Evolutionary conservation across 2,797 vertebrate genomes (phyloP).

Genomic region (Acipenser oxyrinchus): DNA sequence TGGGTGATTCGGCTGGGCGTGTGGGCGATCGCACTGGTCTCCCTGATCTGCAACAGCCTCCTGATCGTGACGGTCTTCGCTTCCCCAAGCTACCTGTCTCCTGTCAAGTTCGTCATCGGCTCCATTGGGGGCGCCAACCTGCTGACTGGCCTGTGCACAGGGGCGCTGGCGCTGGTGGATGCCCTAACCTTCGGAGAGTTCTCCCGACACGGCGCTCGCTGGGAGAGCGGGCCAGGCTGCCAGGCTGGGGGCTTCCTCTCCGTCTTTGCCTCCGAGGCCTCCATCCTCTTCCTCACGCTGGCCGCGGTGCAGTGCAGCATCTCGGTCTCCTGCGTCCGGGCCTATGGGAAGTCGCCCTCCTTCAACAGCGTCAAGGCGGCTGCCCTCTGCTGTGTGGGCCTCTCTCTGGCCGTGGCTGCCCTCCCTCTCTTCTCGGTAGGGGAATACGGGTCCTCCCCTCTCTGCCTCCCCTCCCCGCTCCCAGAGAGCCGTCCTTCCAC

Average conservation of each 20-base stretch:
- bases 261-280: slow-evolving; percentile 51
- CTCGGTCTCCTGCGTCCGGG: slow-evolving; percentile 40
- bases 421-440: slow-evolving; percentile 56
- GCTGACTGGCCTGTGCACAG: slow-evolving; percentile 51
- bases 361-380: slow-evolving; percentile 37
- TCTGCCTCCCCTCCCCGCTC: slow-evolving; percentile 53
- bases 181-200: slow-evolving; percentile 57
- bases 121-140: slow-evolving; percentile 55
- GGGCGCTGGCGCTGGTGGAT: slow-evolving; percentile 49
- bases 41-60: slow-evolving; percentile 50
- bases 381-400: slow-evolving; percentile 42
- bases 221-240: slow-evolving; percentile 55
- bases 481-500: slow-evolving; percentile 40
- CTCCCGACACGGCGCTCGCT: slow-evolving; percentile 44
- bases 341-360: slow-evolving; percentile 37
- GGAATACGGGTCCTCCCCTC: slow-evolving; percentile 53
- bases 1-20: slow-evolving; percentile 61
- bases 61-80: slow-evolving; percentile 50
- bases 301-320: slow-evolving; percentile 52
- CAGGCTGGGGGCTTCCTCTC: slow-evolving; percentile 53
- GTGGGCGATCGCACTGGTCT: slow-evolving; percentile 51
- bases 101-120: slow-evolving; percentile 50
- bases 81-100: slow-evolving; percentile 42
- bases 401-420: slow-evolving; percentile 40
- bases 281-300: slow-evolving; percentile 53